phyloP scores from a whole-genome alignment of 1,140 invertebrate genomes.

The Caerostris extrusa region DNA sequence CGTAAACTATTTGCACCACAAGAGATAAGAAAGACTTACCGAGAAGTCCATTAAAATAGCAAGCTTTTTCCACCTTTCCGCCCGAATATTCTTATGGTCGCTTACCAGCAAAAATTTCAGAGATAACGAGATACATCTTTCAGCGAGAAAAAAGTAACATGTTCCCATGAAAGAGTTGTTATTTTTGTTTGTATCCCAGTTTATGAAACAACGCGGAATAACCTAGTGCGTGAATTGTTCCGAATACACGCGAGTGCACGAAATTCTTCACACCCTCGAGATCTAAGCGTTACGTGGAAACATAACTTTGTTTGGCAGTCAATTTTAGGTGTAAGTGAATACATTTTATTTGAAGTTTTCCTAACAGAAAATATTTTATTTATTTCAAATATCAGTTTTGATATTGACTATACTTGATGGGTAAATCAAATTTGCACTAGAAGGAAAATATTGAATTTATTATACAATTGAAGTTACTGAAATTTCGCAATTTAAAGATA shows the following conservation, averaged over 20 bases:
- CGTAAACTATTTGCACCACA: conserved; percentile 14
- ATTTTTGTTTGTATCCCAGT: background rate
- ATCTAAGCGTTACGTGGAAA: background rate
- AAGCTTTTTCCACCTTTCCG: background rate
- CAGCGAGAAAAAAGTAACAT: background rate
- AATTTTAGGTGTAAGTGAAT: too few species aligned
- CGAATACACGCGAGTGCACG: background rate
- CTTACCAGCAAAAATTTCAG: background rate
- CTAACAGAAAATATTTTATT: too few species aligned
- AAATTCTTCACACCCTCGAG: background rate
- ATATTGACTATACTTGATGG: too few species aligned
- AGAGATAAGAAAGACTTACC: background rate
- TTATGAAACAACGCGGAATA: conserved; percentile 10
- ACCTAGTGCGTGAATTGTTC: conserved; percentile 4
- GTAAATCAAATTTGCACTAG: too few species aligned
- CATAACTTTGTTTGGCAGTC: too few species aligned
- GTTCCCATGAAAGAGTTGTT: background rate
- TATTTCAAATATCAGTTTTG: too few species aligned
- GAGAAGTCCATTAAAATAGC: conserved; percentile 44
- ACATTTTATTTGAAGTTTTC: too few species aligned
- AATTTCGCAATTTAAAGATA: too few species aligned
- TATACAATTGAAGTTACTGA: too few species aligned
- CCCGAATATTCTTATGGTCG: conserved; percentile 7
- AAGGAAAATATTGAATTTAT: too few species aligned
- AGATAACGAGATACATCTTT: conserved; percentile 18